Conservation (phyloP, 1,140 invertebrate genomes). For the Neocloeon triangulifer region DNA sequence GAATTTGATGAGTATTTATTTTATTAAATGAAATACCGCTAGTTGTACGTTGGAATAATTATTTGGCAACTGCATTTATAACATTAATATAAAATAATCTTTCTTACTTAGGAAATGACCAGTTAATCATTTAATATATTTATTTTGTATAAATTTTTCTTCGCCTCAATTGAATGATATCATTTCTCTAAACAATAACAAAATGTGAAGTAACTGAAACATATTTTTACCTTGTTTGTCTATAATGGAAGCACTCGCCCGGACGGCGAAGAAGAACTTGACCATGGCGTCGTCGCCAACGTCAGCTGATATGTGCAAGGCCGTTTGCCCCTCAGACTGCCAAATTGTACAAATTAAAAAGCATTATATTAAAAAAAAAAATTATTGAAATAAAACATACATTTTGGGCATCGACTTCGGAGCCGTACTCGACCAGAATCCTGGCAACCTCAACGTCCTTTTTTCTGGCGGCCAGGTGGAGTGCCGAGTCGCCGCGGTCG, state of each 20-base stretch:
- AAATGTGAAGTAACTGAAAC: background rate
- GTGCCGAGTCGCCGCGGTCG: conserved; percentile 60
- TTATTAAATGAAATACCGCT: too few relatives aligned
- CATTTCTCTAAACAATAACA: background rate
- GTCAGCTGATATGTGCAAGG: conserved; percentile 83
- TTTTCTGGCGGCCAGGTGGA: conserved; percentile 73
- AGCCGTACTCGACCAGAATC: conserved; percentile 79
- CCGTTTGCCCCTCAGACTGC: conserved; percentile 72
- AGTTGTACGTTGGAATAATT: too few relatives aligned
- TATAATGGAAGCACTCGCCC: conserved; percentile 77
- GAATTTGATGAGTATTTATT: too few relatives aligned
- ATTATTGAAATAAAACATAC: conserved; percentile 22
- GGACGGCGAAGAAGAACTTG: conserved; percentile 84
- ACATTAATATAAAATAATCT: too few relatives aligned
- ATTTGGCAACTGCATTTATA: too few relatives aligned
- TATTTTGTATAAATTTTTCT: too few relatives aligned
- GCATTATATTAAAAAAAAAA: background rate
- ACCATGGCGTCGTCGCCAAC: conserved; percentile 85
- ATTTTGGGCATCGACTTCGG: conserved; percentile 72
- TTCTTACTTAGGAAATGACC: too few relatives aligned
- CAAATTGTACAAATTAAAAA: conserved; percentile 6
- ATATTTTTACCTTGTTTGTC: conserved; percentile 55
- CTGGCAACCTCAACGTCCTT: conserved; percentile 80
- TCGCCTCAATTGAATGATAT: too few relatives aligned
- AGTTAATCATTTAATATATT: too few relatives aligned